Percentiles rank a stretch among this genome's conserved stretches.
Conservation (phyloP, 2,888 invertebrate genomes). For the Prosapia bicincta region DNA sequence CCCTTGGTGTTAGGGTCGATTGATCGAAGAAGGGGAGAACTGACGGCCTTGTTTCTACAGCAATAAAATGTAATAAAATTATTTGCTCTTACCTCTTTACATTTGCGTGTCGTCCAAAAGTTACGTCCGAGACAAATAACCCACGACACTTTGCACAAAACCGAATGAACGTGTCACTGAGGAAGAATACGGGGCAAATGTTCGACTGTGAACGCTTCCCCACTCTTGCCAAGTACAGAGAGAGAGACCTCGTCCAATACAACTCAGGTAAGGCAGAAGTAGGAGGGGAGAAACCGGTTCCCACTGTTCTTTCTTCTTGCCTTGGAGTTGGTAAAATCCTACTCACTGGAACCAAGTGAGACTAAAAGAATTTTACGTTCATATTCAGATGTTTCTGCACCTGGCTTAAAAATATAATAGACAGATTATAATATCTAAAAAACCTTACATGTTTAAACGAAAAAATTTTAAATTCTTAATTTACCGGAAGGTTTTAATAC, state of each 20-base stretch:
- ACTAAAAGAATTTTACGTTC: background rate
- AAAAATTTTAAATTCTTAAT: no score
- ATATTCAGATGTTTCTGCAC: no score
- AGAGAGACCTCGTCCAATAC: slow-evolving; percentile 16
- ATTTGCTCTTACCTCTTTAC: background rate
- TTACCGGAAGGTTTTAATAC: no score
- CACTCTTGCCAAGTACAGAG: slow-evolving; percentile 11
- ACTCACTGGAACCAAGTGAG: background rate
- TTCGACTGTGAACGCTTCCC: background rate
- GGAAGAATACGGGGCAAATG: background rate
- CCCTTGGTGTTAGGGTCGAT: background rate
- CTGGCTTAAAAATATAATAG: no score
- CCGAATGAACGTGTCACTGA: background rate
- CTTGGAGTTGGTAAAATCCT: slow-evolving; percentile 15
- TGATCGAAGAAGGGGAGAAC: background rate
- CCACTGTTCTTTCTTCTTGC: background rate
- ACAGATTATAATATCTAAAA: no score
- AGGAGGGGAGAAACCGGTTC: slow-evolving; percentile 25
- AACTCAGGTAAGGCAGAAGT: slow-evolving; percentile 12
- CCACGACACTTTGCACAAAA: slow-evolving; percentile 2
- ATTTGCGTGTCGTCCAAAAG: background rate
- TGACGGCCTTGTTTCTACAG: background rate
- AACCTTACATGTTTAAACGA: no score
- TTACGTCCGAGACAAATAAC: background rate
- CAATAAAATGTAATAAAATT: background rate